Conservation (phyloP, 2,113 vertebrate species). For the Paramormyrops kingsleyae region DNA sequence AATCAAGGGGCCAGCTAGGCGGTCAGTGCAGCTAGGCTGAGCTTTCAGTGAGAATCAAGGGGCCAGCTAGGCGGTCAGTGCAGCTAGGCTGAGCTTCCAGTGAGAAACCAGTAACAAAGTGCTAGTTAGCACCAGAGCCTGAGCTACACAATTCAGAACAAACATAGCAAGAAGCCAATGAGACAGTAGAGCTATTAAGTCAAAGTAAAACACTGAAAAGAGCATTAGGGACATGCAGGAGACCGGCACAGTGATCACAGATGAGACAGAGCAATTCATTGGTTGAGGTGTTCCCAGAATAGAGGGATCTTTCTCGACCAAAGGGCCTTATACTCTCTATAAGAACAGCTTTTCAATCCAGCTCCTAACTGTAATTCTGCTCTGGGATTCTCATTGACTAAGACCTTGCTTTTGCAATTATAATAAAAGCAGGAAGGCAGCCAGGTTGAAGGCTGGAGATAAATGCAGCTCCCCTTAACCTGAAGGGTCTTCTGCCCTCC, state of each 20-base stretch:
- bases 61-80: not conserved
- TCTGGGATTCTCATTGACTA: slow-evolving; percentile 21
- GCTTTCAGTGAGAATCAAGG: no score
- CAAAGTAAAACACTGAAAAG: not conserved
- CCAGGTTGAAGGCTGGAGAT: slow-evolving; percentile 21
- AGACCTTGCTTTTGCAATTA: slow-evolving; percentile 36
- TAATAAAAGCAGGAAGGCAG: slow-evolving; percentile 32
- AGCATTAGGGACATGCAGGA: not conserved
- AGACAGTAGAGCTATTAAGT: not conserved
- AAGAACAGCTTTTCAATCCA: not conserved
- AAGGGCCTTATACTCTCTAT: not conserved
- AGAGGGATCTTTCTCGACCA: not conserved
- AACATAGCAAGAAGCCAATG: not conserved
- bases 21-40: not conserved
- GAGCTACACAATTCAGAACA: not conserved
- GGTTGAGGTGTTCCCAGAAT: not conserved
- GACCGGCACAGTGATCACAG: not conserved
- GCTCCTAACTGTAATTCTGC: slow-evolving; percentile 24
- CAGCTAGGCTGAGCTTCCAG: not conserved
- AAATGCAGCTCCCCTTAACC: slow-evolving; percentile 34
- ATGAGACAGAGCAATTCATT: not conserved
- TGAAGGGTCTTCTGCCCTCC: slow-evolving; percentile 26
- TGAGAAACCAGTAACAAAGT: not conserved
- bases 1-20: not conserved
- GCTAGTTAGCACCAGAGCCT: not conserved